Percentiles rank a stretch among this genome's conserved stretches.
Evolutionary conservation across 2,113 vertebrate genomes (phyloP).

Genomic region (Pavo muticus): DNA sequence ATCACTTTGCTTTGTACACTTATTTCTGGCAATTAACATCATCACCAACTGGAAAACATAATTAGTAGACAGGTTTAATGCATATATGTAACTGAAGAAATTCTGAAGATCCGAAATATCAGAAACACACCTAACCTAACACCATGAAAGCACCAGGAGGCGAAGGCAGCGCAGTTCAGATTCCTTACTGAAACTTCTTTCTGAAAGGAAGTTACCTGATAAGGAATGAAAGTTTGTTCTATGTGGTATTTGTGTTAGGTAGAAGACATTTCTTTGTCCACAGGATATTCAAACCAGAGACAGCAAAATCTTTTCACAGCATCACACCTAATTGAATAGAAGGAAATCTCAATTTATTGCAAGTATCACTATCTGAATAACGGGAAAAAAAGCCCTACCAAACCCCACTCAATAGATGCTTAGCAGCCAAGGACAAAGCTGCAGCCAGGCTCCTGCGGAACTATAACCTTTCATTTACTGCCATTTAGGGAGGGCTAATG

Average conservation of each 20-base stretch:
- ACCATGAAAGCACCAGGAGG: not conserved
- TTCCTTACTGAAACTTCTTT: not conserved
- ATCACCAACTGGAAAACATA: not conserved
- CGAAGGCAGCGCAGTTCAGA: not conserved
- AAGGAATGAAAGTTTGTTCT: not conserved
- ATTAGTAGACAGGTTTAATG: not conserved
- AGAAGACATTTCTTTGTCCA: not conserved
- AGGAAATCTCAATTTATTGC: not conserved
- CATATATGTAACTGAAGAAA: not conserved
- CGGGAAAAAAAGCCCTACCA: not conserved
- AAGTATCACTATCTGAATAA: not conserved
- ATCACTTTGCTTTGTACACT: not conserved
- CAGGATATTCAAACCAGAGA: not conserved
- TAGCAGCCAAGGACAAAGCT: not conserved
- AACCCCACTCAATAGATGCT: not conserved
- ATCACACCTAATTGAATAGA: not conserved
- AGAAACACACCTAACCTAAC: not conserved
- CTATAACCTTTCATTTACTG: not conserved
- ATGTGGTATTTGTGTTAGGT: not conserved
- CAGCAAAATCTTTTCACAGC: not conserved
- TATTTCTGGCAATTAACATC: not conserved
- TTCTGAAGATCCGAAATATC: not conserved
- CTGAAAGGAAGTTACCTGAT: not conserved
- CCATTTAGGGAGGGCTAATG: not conserved
- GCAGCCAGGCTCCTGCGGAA: not conserved